Evolutionary conservation across 2,113 vertebrate species (phyloP).

Genomic region (Pelecanoides urinatrix): DNA sequence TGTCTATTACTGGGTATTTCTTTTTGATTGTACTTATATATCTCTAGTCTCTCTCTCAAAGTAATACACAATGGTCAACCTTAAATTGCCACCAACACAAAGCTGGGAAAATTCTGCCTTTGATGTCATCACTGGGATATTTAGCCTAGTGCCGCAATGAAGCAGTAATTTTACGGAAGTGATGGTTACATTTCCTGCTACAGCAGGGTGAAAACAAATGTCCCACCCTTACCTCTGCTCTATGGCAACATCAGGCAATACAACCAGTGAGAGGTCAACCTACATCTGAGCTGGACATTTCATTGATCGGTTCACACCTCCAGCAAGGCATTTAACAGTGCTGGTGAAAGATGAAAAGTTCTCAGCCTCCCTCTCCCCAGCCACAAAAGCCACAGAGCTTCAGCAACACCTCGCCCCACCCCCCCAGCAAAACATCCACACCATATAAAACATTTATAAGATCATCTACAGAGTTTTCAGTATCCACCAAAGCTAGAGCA

Average conservation of each 20-base stretch:
- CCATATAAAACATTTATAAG: background rate
- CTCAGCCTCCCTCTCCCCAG: background rate
- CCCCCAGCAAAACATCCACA: background rate
- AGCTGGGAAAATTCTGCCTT: background rate
- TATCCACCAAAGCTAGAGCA: background rate
- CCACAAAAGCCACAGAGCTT: background rate
- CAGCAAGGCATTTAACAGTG: background rate
- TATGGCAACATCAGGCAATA: background rate
- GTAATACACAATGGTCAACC: background rate
- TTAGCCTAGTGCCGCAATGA: background rate
- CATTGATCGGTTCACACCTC: rapidly evolving
- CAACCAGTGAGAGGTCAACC: background rate
- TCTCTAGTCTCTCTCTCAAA: background rate
- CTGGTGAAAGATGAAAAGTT: background rate
- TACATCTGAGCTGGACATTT: background rate
- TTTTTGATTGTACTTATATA: background rate
- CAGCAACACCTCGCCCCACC: background rate
- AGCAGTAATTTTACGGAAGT: background rate
- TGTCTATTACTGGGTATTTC: background rate
- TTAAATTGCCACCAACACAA: background rate
- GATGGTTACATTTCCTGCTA: background rate
- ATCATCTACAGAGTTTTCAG: background rate
- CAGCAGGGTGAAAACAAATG: rapidly evolving
- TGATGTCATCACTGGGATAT: background rate
- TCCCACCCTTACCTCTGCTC: background rate